These are phyloP conservation scores for Catagonus wagneri DNA, from an alignment of 2,113 vertebrate genomes.

Conservation along the genomic window DNA sequence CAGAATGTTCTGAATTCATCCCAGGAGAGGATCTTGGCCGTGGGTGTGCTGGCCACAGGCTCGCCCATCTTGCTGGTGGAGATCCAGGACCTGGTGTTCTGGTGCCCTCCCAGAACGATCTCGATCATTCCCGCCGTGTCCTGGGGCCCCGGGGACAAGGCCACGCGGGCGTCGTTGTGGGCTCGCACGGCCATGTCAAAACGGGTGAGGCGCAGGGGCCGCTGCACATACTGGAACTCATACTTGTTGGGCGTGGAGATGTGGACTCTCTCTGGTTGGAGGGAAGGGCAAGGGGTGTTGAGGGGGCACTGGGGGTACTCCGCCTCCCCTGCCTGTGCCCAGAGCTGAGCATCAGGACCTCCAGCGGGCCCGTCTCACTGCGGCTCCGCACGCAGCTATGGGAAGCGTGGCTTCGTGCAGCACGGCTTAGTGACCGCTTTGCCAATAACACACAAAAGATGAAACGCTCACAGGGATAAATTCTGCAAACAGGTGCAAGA, in stretches of 20 bases:
- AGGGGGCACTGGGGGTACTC: not conserved
- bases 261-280: constrained; percentile 94
- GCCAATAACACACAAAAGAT: not conserved
- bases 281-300: constrained; percentile 53
- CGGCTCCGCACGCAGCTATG: rapidly evolving
- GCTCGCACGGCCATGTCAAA: constrained; percentile 94
- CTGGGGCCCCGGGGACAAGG: constrained; percentile 92
- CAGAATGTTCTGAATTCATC: constrained; percentile 97
- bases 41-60: constrained; percentile 89
- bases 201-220: constrained; percentile 90
- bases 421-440: not conserved
- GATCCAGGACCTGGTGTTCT: constrained; percentile 95
- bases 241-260: constrained; percentile 97
- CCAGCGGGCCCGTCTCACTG: rapidly evolving
- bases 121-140: constrained; percentile 94
- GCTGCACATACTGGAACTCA: constrained; percentile 96
- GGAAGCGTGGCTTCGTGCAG: not conserved
- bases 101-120: constrained; percentile 93
- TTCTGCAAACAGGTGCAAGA: not conserved
- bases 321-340: not conserved
- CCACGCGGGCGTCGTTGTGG: constrained; percentile 94
- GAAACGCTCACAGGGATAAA: not conserved
- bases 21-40: constrained; percentile 93
- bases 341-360: not conserved
- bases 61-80: constrained; percentile 94